Evolutionary conservation across 2,888 invertebrate genomes (phyloP).

Genomic region (Drosophila tanythrix): DNA sequence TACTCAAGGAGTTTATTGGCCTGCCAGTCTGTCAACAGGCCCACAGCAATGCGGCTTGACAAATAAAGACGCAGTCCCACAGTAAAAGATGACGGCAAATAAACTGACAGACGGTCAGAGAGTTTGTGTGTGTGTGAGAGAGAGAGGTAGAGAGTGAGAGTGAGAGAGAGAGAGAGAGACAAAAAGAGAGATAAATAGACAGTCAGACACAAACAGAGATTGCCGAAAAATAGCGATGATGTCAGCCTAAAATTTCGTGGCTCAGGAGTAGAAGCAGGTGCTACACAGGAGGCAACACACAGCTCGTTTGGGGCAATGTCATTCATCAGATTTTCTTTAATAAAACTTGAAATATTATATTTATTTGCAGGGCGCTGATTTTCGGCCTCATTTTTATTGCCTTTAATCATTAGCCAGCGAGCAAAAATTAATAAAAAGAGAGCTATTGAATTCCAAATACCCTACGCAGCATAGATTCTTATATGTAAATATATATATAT

Average conservation of each 20-base stretch:
- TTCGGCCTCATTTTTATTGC: slow-evolving; percentile 15
- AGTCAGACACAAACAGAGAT: slow-evolving; percentile 33
- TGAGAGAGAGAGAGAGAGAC: background rate
- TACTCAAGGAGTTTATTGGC: slow-evolving; percentile 77
- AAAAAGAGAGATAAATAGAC: background rate
- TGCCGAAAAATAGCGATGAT: slow-evolving; percentile 59
- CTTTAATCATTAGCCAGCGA: slow-evolving; percentile 40
- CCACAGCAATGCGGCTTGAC: slow-evolving; percentile 45
- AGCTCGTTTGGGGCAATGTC: slow-evolving; percentile 24
- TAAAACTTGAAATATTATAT: slow-evolving; percentile 61
- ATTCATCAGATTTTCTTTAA: slow-evolving; percentile 50
- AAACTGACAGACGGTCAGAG: slow-evolving; percentile 6
- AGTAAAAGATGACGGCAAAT: slow-evolving; percentile 42
- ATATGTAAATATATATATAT: background rate
- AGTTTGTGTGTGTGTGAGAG: background rate
- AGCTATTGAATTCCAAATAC: slow-evolving; percentile 1
- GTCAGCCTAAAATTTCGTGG: slow-evolving; percentile 43
- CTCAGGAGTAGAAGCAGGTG: slow-evolving; percentile 16
- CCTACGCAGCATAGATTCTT: background rate
- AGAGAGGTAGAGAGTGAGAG: too few species aligned
- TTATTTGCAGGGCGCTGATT: slow-evolving; percentile 63
- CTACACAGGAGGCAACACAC: slow-evolving; percentile 19
- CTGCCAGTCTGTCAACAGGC: slow-evolving; percentile 56
- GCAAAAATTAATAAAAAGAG: background rate
- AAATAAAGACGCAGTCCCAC: slow-evolving; percentile 53